These are phyloP conservation scores for Pachyseris speciosa DNA, from an alignment of 64 coral and sea anemone genomes.

Conservation along the genomic window DNA sequence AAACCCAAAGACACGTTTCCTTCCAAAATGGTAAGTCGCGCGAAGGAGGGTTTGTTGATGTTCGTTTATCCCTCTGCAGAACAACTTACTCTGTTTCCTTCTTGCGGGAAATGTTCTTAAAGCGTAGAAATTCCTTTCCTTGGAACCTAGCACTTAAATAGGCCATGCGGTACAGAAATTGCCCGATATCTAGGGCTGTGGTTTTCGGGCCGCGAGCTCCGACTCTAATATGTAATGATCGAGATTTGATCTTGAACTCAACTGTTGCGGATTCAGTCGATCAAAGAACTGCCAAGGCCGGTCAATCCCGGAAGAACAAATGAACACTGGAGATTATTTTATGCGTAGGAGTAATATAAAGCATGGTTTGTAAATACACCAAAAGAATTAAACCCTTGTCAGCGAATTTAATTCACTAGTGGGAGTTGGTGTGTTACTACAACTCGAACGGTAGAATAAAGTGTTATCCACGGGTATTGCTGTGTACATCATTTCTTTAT, in stretches of 20 bases:
- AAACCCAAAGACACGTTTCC: not conserved
- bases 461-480: not conserved
- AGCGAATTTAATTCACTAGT: not conserved
- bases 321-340: conserved; percentile 20
- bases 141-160: not conserved
- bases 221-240: not conserved
- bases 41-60: not conserved
- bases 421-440: not conserved
- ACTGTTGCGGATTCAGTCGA: not conserved
- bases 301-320: conserved; percentile 44
- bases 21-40: not conserved
- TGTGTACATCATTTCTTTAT: not conserved
- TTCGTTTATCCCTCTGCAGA: not conserved
- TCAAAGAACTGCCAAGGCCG: not conserved
- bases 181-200: conserved; percentile 7
- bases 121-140: not conserved
- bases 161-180: not conserved
- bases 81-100: not conserved
- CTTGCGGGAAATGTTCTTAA: not conserved
- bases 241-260: conserved; percentile 35
- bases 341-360: conserved; percentile 37
- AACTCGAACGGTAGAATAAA: conserved; percentile 9
- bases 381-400: not conserved
- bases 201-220: not conserved
- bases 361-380: conserved; percentile 30